Conservation (phyloP, 2,113 vertebrate species). For the Calidris pugnax region DNA sequence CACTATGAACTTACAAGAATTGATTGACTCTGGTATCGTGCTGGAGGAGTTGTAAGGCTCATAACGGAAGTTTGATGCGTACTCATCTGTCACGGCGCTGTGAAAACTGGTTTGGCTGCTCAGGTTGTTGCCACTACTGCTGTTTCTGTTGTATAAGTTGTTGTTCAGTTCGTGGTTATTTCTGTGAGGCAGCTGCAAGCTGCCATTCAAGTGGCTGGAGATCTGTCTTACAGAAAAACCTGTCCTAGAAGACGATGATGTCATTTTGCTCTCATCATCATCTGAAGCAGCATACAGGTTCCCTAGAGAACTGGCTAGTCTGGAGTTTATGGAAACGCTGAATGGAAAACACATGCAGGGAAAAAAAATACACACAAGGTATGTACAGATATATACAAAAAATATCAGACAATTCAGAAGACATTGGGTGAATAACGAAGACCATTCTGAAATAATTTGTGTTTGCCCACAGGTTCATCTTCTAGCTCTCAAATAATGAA, state of each 20-base stretch:
- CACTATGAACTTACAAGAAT: conserved; percentile 90
- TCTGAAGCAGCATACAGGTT: conserved; percentile 83
- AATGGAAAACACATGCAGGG: conserved; percentile 66
- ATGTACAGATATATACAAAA: background rate
- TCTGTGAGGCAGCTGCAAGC: conserved; percentile 67
- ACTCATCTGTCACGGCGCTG: conserved; percentile 64
- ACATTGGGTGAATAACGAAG: background rate
- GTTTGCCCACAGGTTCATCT: background rate
- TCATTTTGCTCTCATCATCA: conserved; percentile 76
- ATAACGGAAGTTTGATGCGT: conserved; percentile 71
- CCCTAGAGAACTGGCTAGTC: conserved; percentile 91
- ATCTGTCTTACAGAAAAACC: conserved; percentile 71
- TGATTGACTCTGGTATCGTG: conserved; percentile 87
- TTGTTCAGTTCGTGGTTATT: conserved; percentile 88
- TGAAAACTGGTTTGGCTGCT: conserved; percentile 53
- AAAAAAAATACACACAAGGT: conserved; percentile 45
- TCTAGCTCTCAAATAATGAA: background rate
- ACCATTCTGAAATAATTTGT: background rate
- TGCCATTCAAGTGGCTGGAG: conserved; percentile 75
- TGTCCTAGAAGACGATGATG: conserved; percentile 67
- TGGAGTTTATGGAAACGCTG: conserved; percentile 86
- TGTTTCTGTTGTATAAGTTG: conserved; percentile 77
- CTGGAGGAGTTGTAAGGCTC: conserved; percentile 79
- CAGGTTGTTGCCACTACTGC: conserved; percentile 63
- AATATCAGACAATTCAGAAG: conserved; percentile 10